Conservation (phyloP, 2,113 vertebrate species). For the Noturus placidus region DNA sequence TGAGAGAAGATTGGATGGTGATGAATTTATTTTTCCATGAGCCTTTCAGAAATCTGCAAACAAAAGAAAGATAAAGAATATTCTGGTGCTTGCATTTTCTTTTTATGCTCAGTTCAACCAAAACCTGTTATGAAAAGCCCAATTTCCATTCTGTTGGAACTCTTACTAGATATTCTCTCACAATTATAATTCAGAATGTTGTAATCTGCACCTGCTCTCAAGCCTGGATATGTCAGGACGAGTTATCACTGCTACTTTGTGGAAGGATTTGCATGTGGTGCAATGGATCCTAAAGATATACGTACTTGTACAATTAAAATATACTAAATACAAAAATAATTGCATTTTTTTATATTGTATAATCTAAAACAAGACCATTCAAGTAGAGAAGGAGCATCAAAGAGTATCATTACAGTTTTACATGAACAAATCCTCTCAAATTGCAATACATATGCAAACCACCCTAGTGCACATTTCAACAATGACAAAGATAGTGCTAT, state of each 20-base stretch:
- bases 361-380: not conserved
- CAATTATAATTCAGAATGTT: not conserved
- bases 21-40: not conserved
- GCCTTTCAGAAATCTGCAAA: not conserved
- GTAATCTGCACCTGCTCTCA: not conserved
- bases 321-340: too few relatives aligned
- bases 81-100: not conserved
- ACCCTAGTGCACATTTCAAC: not conserved
- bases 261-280: not conserved
- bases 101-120: not conserved
- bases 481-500: not conserved
- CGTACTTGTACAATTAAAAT: too few relatives aligned
- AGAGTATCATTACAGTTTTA: not conserved
- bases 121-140: not conserved
- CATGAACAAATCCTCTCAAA: not conserved
- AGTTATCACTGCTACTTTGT: not conserved
- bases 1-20: not conserved
- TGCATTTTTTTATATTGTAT: not conserved
- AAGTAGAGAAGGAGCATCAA: not conserved
- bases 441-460: not conserved
- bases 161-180: not conserved
- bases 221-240: conserved; percentile 1
- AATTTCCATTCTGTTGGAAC: not conserved
- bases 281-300: not conserved
- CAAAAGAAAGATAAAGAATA: not conserved